Conservation (phyloP, 2,888 invertebrate genomes). For the Drosophila rellima region DNA sequence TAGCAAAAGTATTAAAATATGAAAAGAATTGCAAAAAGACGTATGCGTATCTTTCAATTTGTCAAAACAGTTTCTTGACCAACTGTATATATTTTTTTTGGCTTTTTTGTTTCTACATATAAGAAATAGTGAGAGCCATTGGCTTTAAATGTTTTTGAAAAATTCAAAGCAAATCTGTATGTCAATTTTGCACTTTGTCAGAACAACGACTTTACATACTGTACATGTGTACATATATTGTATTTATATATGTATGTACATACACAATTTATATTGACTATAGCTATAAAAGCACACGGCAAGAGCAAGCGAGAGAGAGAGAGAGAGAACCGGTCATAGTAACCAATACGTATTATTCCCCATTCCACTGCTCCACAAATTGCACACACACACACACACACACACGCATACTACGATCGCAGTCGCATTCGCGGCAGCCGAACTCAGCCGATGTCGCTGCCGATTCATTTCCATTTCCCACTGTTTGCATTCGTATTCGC, state of each 20-base stretch:
- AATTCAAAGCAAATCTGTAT: too few relatives aligned
- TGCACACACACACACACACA: not conserved
- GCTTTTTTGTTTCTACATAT: too few relatives aligned
- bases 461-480: slow-evolving; percentile 61
- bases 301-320: slow-evolving; percentile 1
- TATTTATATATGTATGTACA: slow-evolving; percentile 10
- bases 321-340: slow-evolving; percentile 54
- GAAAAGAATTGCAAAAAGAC: too few relatives aligned
- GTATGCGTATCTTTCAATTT: too few relatives aligned
- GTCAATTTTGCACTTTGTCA: too few relatives aligned
- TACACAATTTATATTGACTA: slow-evolving; percentile 16
- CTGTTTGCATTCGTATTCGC: slow-evolving; percentile 30
- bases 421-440: slow-evolving; percentile 32
- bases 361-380: slow-evolving; percentile 6
- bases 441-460: slow-evolving; percentile 6
- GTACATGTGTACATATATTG: not conserved
- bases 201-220: too few relatives aligned
- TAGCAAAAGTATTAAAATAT: too few relatives aligned
- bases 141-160: too few relatives aligned
- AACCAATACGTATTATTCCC: slow-evolving; percentile 27
- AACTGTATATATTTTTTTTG: too few relatives aligned
- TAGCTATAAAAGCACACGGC: slow-evolving; percentile 12
- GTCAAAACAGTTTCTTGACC: too few relatives aligned
- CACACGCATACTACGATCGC: slow-evolving; percentile 32
- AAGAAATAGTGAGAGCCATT: too few relatives aligned